Base-by-base conservation (phyloP, 2,113 vertebrate genomes). In the Enhydra lutris region DNA sequence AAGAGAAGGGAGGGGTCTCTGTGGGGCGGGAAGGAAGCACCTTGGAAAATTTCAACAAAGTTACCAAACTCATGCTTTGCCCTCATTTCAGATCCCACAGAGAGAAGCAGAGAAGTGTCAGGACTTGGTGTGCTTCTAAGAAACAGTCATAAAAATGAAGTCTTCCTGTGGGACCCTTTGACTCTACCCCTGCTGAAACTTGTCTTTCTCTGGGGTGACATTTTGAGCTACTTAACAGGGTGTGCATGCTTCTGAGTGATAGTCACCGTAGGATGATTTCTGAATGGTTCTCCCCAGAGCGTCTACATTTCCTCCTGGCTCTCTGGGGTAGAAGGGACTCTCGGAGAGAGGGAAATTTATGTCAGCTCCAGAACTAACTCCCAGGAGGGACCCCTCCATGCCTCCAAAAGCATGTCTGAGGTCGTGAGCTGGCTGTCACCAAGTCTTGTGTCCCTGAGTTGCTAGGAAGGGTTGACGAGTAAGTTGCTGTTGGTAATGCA, bases 121-220 rank as follows among this genome's bases (percentile, higher is more conserved):
- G 88, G 67, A 42, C 79, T 57, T 34, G n/a, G 47, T n/a, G 45
- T 26, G 39, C 55, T 69, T 81, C 88, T 61, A 15, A 52, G 88
- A 80, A 73, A 47, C 50, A 26, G 0, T 45, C 59, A 0, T 5
- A 42, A 71, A n/a, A 39, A 17, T 0, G 55, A 76, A 69, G 23
- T 80, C 96, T 80, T 91, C 93, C 96, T 29, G 4, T 0, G 13
- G 76, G 91, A 67, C 84, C 91, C 91, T 82, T 24, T 1, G 17
- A 47, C 17, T 42, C 52, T 45, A 78, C 76, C 59, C 79, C 29
- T 36, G 3, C 42, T 13, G 93, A n/a, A 95, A 42, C 21, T 63
- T 21, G 12, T 34, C 91, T 91, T 95, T 85, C 80, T 94, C 96
- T 73, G 11, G 34, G 83, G 81, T 81, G 95, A 89, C n/a, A 24